Evolutionary conservation across 2,888 invertebrate genomes (phyloP), one percentile per base, ranked within the genome.

Genomic region (Lapara coniferarum): DNA sequence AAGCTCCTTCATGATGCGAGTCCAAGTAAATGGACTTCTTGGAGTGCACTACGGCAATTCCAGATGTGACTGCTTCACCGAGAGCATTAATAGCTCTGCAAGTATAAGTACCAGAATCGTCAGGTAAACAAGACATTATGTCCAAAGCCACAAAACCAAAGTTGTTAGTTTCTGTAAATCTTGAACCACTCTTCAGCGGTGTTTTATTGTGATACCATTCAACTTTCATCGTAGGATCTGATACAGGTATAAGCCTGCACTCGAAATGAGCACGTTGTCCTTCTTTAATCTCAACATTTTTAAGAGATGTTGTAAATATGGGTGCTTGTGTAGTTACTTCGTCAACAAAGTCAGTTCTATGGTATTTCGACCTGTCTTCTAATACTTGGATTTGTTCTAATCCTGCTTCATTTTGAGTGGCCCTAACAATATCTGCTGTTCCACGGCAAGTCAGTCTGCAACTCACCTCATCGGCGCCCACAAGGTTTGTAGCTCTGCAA

Each of bases 81-180:
- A 98, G 94, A 68, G 97, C 97, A 83, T 99, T 99, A 68, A 96
- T 96, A 2, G 99, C 98, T 81, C 98, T 96, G 87, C 98, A 98
- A 0, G 98, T 99, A 86, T 99, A 99, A 0, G 97, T 97, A 66
- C 99, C 99, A 16, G 98, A 97, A 93, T 99, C 99, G 87, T 99
- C 99, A 10, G 99, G 98, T 82, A 98, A 96, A 71, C 98, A 97
- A 78, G 98, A 97, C 94, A 98, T 96, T 78, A 99, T 98, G 85
- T 99, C 99, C 71, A 99, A 94, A 37, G 99, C 98, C 14, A 99
- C 99, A 86, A 98, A 99, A 58, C 99, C 99, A 87, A 99, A 99
- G 90, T 98, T 99, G 84, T 98, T 98, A 10, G 98, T 98, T 90
- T 99, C 98, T 13, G 98, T 97, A 88, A 99, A 99, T 79, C 99